These are phyloP conservation scores for Entomyzon cyanotis DNA, from an alignment of 2,113 vertebrate genomes.

Conservation along the genomic window DNA sequence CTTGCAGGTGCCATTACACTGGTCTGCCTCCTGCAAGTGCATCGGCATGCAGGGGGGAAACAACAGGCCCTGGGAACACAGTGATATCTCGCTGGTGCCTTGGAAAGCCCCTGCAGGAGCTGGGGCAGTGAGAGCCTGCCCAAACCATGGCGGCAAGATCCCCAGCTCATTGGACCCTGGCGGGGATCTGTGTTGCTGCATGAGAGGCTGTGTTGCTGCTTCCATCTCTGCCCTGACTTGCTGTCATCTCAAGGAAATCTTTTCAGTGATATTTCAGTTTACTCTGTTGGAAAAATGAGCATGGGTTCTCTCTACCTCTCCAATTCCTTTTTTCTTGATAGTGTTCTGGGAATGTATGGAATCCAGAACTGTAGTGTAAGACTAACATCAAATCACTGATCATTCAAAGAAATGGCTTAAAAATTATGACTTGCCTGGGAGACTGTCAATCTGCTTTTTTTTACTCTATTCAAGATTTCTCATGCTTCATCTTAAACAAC, in stretches of 20 bases:
- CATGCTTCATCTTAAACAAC: not conserved
- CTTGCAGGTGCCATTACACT: not conserved
- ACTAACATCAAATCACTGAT: not conserved
- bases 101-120: not conserved
- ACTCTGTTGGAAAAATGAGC: not conserved
- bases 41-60: fast-evolving
- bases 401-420: not conserved
- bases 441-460: not conserved
- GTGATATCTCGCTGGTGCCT: not conserved
- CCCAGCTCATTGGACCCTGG: not conserved
- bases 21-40: fast-evolving
- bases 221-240: not conserved
- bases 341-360: not conserved
- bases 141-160: fast-evolving
- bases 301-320: not conserved
- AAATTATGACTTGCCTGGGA: not conserved
- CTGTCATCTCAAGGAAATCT: not conserved
- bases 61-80: not conserved
- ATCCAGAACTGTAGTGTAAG: not conserved
- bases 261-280: not conserved
- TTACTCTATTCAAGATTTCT: not conserved
- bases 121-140: not conserved
- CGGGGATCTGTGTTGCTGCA: not conserved
- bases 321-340: not conserved
- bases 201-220: not conserved